Evolutionary conservation across 2,888 invertebrate species (phyloP), one percentile per base, ranked within the genome.

Genomic region (Eupithecia subumbrata): DNA sequence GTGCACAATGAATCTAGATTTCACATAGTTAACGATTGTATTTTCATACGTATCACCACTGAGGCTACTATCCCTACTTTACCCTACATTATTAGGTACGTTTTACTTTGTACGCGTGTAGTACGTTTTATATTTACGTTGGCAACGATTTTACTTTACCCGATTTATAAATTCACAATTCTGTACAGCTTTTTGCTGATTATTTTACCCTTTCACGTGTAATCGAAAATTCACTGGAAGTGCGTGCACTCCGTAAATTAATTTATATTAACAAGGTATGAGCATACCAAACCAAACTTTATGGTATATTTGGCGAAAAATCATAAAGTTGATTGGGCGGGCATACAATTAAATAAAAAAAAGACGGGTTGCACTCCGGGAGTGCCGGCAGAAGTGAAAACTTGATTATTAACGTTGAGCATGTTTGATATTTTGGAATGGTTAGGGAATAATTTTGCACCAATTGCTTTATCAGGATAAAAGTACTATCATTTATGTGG

Each of bases 41-140:
- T 37, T 8, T 12, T 43, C 12, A 12, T 12, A 43, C 43, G 43
- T 12, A 43, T 45, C 18, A 22, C 52, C 18, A n/a, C n/a, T 25
- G 25, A 60, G 25, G 25, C 25, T 5, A 25, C 60, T 60, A 25
- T 1, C 22, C 14, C 12, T 60, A 14, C 22, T 60, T 60, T 56
- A 56, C 56, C 25, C 14, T 25, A 25, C 60, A 60, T 73, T 69
- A 73, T 76, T 75, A 30, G 64, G 34, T 18, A 64, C 25, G 14
- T 11, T 60, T 60, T 60, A 60, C 60, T 60, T 12, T 25, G 12
- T 25, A 56, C 0, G 22, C 22, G n/a, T 3, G 0, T 2, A 2
- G 37, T 48, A 56, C n/a, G n/a, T 56, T 22, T 56, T 22, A 0
- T 22, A 60, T 25, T 22, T 25, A 60, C 60, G 12, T 60, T 60